Evolutionary conservation across 2,888 invertebrate species (phyloP).

Genomic region (Aphrophora alni): DNA sequence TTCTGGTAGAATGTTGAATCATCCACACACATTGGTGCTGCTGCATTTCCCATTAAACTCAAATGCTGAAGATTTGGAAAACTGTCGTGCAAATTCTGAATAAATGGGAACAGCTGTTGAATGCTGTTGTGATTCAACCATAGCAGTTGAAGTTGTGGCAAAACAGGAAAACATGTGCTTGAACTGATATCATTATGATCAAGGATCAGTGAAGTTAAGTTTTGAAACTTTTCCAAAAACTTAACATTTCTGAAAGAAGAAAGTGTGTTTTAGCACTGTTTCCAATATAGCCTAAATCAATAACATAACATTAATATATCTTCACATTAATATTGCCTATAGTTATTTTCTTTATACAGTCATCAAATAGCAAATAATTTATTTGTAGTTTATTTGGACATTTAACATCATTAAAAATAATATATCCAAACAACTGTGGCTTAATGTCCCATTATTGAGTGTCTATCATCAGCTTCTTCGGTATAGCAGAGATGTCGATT

Average conservation of each 20-base stretch:
- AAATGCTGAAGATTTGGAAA: conserved; percentile 77
- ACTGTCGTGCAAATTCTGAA: conserved; percentile 70
- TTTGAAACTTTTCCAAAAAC: conserved; percentile 73
- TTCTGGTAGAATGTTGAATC: conserved; percentile 75
- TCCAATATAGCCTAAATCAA: too few species aligned
- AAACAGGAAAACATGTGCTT: conserved; percentile 70
- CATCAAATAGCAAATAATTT: too few species aligned
- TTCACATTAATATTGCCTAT: too few species aligned
- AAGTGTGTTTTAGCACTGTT: not conserved
- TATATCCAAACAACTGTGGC: too few species aligned
- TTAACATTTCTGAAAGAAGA: conserved; percentile 69
- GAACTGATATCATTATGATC: conserved; percentile 80
- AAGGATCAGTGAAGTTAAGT: conserved; percentile 77
- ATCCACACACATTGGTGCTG: conserved; percentile 77
- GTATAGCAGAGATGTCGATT: too few species aligned
- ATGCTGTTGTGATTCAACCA: conserved; percentile 71
- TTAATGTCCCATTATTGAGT: too few species aligned
- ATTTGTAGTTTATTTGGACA: too few species aligned
- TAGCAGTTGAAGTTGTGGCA: conserved; percentile 75
- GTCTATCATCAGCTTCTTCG: too few species aligned
- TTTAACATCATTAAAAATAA: too few species aligned
- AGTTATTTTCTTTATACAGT: too few species aligned
- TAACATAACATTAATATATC: too few species aligned
- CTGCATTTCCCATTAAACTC: conserved; percentile 86
- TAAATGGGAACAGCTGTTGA: conserved; percentile 71